Conservation (phyloP, 2,888 invertebrate species). For the Labia minor region DNA sequence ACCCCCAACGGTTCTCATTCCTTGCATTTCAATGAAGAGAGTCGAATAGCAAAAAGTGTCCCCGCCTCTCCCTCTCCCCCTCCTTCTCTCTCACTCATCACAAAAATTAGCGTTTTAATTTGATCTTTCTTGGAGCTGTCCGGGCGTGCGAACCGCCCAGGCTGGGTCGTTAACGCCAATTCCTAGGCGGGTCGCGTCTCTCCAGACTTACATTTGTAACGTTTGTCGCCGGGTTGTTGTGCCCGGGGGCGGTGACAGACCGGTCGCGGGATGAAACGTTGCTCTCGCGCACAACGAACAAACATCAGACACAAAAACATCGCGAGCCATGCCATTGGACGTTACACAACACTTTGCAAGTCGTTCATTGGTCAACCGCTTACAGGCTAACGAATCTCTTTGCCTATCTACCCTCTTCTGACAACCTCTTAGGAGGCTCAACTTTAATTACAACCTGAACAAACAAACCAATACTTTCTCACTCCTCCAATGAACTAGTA, state of each 20-base stretch:
- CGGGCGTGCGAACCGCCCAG: not conserved
- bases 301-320: too few species aligned
- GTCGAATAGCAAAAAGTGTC: too few species aligned
- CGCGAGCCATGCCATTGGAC: not conserved
- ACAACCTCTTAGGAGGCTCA: not conserved
- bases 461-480: too few species aligned
- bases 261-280: not conserved
- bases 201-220: not conserved
- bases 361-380: not conserved
- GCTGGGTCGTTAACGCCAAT: not conserved
- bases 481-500: too few species aligned
- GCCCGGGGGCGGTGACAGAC: not conserved
- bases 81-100: too few species aligned
- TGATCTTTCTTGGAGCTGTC: not conserved
- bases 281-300: too few species aligned
- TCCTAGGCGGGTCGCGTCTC: not conserved
- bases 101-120: not conserved
- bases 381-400: not conserved
- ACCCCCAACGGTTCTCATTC: too few species aligned
- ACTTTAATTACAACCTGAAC: not conserved
- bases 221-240: too few species aligned
- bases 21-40: too few species aligned
- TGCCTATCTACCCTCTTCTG: not conserved
- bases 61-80: too few species aligned
- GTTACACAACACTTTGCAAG: not conserved